Evolutionary conservation across 1,140 invertebrate genomes (phyloP), one percentile per base, ranked within the genome.

Genomic region (Ctenoplectra terminalis): DNA sequence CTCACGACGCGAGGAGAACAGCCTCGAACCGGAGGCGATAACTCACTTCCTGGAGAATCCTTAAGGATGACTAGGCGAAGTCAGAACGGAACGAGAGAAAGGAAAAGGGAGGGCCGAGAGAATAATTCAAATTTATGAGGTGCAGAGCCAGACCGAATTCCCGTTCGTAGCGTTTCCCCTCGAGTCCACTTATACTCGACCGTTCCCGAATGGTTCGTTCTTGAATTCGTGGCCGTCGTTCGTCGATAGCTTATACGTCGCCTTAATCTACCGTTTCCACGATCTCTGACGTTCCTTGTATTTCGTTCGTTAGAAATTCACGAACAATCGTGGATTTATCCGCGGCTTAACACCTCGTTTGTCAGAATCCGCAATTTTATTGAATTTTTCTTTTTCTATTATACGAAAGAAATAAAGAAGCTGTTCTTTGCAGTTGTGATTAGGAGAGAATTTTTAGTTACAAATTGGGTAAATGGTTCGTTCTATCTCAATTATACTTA

Each of bases 81-180:
- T 86, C 81, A 76, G 75, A 76, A 54, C 64, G 79, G 64, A 67
- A 82, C 73, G 73, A 56, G 66, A 75, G 54, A 67, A 64, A 56
- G 46, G 63, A 46, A 75, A 50, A 61, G 76, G 64, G 50, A 58
- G 60, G 78, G 54, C 63, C 54, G 76, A 76, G 73, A 75, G 85
- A 87, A 90, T 89, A 90, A 90, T 84, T 90, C 77, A 84, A 90
- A 91, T 90, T 90, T 89, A 90, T 86, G 87, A 78, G 86, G 87
- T 88, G 88, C 76, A 85, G 84, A 90, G 85, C 84, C 88, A 85
- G 83, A 85, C 87, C 83, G 84, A 91, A 90, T 89, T 90, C 87
- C 77, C 82, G 64, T 83, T 82, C 87, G 58, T 80, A 82, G 79
- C 54, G 77, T 82, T 69, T 37, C 56, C 83, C 82, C 87, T 66